phyloP scores from a whole-genome alignment of 2,113 vertebrate species.

The Ceyx cyanopectus region DNA sequence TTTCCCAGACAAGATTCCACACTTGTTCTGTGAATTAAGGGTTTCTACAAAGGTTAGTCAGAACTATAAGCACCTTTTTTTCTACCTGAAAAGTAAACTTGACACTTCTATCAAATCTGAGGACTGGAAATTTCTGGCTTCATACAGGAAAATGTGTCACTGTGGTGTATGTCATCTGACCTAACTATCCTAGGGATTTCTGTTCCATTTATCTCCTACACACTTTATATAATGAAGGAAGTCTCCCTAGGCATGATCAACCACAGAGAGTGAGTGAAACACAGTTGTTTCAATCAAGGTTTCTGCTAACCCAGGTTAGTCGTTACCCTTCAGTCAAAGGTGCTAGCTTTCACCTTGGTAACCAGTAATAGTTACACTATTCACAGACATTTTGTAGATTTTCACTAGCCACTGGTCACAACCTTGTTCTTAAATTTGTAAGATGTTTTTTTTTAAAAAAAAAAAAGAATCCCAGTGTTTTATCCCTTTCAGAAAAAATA shows the following conservation, averaged over 20 bases:
- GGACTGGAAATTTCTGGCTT: constrained; percentile 62
- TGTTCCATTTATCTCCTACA: constrained; percentile 64
- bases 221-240: constrained; percentile 61
- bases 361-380: constrained; percentile 10
- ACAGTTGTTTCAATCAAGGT: constrained; percentile 61
- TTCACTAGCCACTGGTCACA: constrained; percentile 17
- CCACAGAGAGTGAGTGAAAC: constrained; percentile 43
- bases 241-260: constrained; percentile 56
- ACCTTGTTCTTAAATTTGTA: constrained; percentile 4
- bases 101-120: constrained; percentile 38
- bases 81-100: constrained; percentile 51
- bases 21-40: constrained; percentile 43
- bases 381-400: constrained; percentile 12
- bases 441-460: not conserved
- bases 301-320: constrained; percentile 43
- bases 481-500: constrained; percentile 4
- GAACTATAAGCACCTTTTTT: constrained; percentile 15
- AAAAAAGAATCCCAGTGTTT: not conserved
- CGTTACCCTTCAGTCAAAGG: constrained; percentile 44
- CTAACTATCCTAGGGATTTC: constrained; percentile 63
- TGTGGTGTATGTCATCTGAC: constrained; percentile 30
- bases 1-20: constrained; percentile 22
- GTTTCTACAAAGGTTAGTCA: constrained; percentile 45
- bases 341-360: constrained; percentile 30
- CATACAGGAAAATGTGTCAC: constrained; percentile 50